phyloP scores from a whole-genome alignment of 2,888 invertebrate species.

The Mechanitis messenoides region DNA sequence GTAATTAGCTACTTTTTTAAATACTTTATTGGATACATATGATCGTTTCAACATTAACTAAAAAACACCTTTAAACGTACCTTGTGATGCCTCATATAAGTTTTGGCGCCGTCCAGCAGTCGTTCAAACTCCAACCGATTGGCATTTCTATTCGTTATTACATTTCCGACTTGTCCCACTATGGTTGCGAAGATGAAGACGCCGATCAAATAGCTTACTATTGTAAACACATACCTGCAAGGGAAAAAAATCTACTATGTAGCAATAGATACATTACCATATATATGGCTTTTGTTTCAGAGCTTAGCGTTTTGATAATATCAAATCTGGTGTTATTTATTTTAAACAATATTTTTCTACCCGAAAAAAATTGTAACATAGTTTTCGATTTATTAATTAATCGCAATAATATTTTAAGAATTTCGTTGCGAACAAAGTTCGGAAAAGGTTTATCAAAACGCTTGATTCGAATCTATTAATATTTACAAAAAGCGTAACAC shows the following conservation, averaged over 20 bases:
- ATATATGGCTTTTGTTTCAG: not conserved
- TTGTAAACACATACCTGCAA: constrained; percentile 95
- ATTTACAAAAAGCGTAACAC: not conserved
- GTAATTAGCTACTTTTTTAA: too few relatives aligned
- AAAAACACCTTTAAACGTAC: constrained; percentile 51
- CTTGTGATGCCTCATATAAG: constrained; percentile 98
- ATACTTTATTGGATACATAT: too few relatives aligned
- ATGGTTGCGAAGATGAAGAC: constrained; percentile 99
- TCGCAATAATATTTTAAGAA: too few relatives aligned
- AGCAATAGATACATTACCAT: not conserved
- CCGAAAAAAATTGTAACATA: too few relatives aligned
- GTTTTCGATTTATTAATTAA: too few relatives aligned
- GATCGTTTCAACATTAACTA: not conserved
- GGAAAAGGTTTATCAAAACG: not conserved
- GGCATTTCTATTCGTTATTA: constrained; percentile 97
- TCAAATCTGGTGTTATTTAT: not conserved
- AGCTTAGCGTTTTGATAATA: not conserved
- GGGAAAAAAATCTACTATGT: constrained; percentile 13
- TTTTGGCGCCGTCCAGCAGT: constrained; percentile 95
- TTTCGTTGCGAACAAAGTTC: too few relatives aligned
- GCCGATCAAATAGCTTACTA: constrained; percentile 96
- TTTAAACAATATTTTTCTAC: too few relatives aligned
- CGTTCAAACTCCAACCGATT: constrained; percentile 96
- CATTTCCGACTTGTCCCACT: constrained; percentile 98
- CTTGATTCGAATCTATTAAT: not conserved